Evolutionary conservation across 2,797 vertebrate species (phyloP).

Genomic region (Pangasius djambal): DNA sequence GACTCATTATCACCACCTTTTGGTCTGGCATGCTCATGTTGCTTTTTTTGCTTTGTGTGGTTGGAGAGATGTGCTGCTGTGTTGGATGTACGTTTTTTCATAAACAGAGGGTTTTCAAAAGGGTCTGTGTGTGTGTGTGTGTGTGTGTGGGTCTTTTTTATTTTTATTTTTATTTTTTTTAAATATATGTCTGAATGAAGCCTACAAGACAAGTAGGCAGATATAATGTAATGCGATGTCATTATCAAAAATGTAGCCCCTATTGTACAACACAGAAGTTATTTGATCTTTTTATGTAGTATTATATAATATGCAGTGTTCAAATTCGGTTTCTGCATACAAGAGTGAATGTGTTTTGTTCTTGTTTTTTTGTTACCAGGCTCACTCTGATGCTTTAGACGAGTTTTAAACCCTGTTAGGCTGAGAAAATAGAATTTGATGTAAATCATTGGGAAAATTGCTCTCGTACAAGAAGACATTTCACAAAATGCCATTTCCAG

Average conservation of each 20-base stretch:
- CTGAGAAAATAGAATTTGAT: slow-evolving; percentile 56
- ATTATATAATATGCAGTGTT: background rate
- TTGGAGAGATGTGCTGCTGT: background rate
- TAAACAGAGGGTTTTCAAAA: background rate
- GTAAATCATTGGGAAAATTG: slow-evolving; percentile 57
- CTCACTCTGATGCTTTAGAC: slow-evolving; percentile 21
- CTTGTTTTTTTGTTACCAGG: background rate
- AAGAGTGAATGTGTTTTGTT: slow-evolving; percentile 20
- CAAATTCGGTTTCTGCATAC: background rate
- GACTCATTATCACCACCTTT: slow-evolving; percentile 13
- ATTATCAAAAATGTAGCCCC: background rate
- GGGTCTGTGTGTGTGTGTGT: background rate
- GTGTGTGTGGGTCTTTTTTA: too few species aligned
- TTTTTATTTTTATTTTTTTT: too few species aligned
- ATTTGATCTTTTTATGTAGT: background rate
- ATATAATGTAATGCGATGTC: background rate
- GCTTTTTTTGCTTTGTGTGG: background rate
- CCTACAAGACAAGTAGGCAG: background rate
- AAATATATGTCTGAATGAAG: background rate
- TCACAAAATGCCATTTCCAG: slow-evolving; percentile 56
- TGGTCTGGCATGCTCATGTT: slow-evolving; percentile 4
- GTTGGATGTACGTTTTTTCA: background rate
- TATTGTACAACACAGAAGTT: background rate
- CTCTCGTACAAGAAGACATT: slow-evolving; percentile 46
- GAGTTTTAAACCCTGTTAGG: slow-evolving; percentile 51